A percentile compares a stretch with the other conserved stretches of the same genome.
Conservation (phyloP, 1,140 invertebrate genomes). For the Thalassaphorura encarpata region DNA sequence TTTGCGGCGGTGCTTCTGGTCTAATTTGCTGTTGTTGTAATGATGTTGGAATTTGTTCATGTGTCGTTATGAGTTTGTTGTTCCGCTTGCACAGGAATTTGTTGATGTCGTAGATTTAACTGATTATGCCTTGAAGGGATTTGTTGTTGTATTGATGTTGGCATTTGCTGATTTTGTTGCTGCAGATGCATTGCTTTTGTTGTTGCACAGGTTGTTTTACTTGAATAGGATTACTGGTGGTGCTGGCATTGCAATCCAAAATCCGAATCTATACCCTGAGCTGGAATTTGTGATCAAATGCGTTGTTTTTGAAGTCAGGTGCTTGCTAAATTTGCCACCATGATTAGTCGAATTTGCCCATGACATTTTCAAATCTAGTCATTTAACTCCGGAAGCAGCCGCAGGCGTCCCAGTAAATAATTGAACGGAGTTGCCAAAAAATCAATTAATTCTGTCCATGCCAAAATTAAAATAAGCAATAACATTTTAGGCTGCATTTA, state of each 20-base stretch:
- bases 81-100: no score
- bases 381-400: constrained; percentile 10
- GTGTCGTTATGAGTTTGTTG: no score
- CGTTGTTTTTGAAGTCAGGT: constrained; percentile 13
- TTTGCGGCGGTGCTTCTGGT: neutral
- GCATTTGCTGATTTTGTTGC: neutral
- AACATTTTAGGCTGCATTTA: neutral
- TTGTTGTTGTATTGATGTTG: no score
- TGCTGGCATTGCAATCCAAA: constrained; percentile 12
- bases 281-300: constrained; percentile 25
- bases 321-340: constrained; percentile 13
- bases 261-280: constrained; percentile 16
- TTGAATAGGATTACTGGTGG: constrained; percentile 4
- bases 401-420: constrained; percentile 12
- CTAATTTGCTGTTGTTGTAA: neutral
- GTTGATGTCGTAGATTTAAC: no score
- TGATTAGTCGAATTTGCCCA: constrained; percentile 19
- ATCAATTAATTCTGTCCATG: constrained; percentile 20
- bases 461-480: no score
- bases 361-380: constrained; percentile 22
- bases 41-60: neutral
- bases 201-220: constrained; percentile 14
- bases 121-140: no score
- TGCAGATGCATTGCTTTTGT: neutral
- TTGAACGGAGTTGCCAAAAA: constrained; percentile 13